Conservation (phyloP, 2,113 vertebrate genomes). For the Ornithorhynchus anatinus region DNA sequence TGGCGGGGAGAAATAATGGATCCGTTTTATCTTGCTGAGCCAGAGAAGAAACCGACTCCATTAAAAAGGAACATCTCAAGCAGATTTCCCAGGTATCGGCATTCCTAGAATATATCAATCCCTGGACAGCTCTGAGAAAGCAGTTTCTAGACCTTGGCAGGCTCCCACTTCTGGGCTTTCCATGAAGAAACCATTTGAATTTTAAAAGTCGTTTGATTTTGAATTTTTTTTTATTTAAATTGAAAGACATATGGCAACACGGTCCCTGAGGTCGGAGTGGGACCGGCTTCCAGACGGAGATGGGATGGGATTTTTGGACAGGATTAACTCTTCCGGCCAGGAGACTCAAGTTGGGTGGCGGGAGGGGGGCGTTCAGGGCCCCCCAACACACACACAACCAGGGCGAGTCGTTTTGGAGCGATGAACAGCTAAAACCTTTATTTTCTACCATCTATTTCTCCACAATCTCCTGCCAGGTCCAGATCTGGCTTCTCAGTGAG, state of each 20-base stretch:
- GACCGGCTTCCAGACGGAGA: background rate
- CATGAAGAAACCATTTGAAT: constrained; percentile 12
- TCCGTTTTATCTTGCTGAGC: background rate
- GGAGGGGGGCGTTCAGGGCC: background rate
- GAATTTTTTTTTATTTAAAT: too few relatives aligned
- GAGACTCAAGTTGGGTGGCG: too few relatives aligned
- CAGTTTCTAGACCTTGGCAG: background rate
- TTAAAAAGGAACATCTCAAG: background rate
- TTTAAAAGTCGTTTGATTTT: constrained; percentile 5
- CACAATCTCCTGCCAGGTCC: too few relatives aligned
- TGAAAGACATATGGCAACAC: background rate
- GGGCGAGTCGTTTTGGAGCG: too few relatives aligned
- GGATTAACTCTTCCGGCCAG: background rate
- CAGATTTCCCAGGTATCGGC: background rate
- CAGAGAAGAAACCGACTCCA: constrained; percentile 4
- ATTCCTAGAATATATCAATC: constrained; percentile 1
- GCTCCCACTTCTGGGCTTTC: background rate
- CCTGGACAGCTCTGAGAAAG: background rate
- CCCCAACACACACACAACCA: too few relatives aligned
- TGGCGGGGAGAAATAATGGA: background rate
- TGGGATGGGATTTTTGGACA: background rate
- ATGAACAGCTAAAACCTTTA: too few relatives aligned
- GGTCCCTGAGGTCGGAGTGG: background rate
- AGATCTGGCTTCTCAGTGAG: too few relatives aligned
- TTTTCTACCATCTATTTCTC: too few relatives aligned